Percentiles rank a stretch among this genome's conserved stretches.
Evolutionary conservation across 2,888 invertebrate genomes (phyloP).

Genomic region (Diachrysia chrysitis): DNA sequence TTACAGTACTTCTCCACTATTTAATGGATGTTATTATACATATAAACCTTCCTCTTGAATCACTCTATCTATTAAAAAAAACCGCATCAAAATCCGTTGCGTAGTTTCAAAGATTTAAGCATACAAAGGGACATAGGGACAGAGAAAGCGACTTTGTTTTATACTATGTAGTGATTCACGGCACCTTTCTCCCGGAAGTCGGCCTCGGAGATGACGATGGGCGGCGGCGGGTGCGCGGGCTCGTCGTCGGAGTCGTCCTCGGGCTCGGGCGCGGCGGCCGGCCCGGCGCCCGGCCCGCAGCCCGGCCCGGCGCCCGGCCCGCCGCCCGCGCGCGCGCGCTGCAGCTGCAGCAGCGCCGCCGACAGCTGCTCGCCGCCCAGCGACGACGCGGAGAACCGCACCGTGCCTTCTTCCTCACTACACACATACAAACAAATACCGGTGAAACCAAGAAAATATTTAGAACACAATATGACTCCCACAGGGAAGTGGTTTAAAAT

Average conservation of each 20-base stretch:
- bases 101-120: too few relatives aligned
- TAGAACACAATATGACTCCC: too few relatives aligned
- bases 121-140: too few relatives aligned
- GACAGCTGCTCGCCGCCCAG: constrained; percentile 71
- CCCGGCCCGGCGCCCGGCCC: constrained; percentile 9
- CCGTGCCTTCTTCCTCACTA: constrained; percentile 68
- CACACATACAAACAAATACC: not conserved
- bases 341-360: constrained; percentile 63
- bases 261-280: constrained; percentile 41
- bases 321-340: constrained; percentile 27
- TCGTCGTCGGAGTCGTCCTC: constrained; percentile 71
- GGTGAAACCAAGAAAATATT: too few relatives aligned
- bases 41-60: too few relatives aligned
- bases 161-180: too few relatives aligned
- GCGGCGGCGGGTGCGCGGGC: constrained; percentile 70
- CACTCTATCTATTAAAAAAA: too few relatives aligned
- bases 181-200: constrained; percentile 85
- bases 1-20: too few relatives aligned
- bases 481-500: not conserved
- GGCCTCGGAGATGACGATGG: constrained; percentile 84
- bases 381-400: constrained; percentile 68
- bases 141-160: too few relatives aligned
- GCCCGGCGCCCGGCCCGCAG: constrained; percentile 12
- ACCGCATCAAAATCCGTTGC: too few relatives aligned
- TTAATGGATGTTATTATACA: too few relatives aligned